Percentiles rank a stretch among this genome's conserved stretches.
Evolutionary conservation across 2,888 invertebrate genomes (phyloP).

Genomic region (Troglohyphantes excavatus): DNA sequence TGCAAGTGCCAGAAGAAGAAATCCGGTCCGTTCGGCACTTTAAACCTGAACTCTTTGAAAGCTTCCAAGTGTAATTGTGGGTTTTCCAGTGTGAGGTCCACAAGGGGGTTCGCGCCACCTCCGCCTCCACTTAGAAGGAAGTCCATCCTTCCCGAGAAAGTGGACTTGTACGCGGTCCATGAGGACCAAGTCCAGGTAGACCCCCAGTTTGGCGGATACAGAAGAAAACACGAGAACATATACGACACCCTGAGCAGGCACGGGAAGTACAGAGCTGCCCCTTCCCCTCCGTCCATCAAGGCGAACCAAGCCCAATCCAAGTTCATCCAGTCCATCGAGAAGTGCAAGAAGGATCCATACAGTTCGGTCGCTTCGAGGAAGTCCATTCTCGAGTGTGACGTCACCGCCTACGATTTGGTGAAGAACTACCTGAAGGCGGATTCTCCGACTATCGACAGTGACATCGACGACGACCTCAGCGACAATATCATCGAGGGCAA

Average conservation of each 20-base stretch:
- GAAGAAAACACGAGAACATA: slow-evolving; percentile 54
- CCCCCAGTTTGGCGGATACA: slow-evolving; percentile 4
- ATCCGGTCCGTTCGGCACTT: slow-evolving; percentile 58
- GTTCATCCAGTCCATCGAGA: slow-evolving; percentile 57
- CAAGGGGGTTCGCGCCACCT: slow-evolving; percentile 49
- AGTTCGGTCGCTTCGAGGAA: slow-evolving; percentile 76
- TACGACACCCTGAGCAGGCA: slow-evolving; percentile 67
- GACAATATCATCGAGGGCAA: slow-evolving; percentile 71
- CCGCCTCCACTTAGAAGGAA: slow-evolving; percentile 60
- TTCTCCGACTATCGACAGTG: slow-evolving; percentile 46
- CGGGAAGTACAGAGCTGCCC: slow-evolving; percentile 45
- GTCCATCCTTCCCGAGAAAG: slow-evolving; percentile 73
- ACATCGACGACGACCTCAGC: slow-evolving; percentile 76
- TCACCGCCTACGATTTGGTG: slow-evolving; percentile 79
- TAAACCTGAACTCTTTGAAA: slow-evolving; percentile 66
- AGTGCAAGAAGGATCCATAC: slow-evolving; percentile 68
- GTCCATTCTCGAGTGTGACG: slow-evolving; percentile 80
- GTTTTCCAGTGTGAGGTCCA: slow-evolving; percentile 69
- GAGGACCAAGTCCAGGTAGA: slow-evolving; percentile 67
- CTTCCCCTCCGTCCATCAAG: slow-evolving; percentile 32
- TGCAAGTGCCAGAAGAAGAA: slow-evolving; percentile 73
- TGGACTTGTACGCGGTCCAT: slow-evolving; percentile 72
- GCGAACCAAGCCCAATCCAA: slow-evolving; percentile 25
- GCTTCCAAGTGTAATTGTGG: slow-evolving; percentile 72
- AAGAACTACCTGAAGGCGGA: slow-evolving; percentile 71